Percentiles rank a stretch among this genome's conserved stretches.
Evolutionary conservation across 2,113 vertebrate genomes (phyloP).

Genomic region (Leucosticte australis): DNA sequence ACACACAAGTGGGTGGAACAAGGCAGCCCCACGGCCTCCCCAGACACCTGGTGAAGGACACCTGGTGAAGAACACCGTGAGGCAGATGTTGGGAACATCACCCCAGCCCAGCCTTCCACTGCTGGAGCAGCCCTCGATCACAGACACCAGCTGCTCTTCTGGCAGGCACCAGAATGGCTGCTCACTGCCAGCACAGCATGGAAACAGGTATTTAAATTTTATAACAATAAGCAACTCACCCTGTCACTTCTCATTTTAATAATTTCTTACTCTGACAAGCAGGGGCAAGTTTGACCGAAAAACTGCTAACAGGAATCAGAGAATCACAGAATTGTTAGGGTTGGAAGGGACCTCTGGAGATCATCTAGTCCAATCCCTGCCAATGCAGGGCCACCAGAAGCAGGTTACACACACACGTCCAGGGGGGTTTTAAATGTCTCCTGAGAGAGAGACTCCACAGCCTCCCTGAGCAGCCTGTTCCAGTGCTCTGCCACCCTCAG

Average conservation of each 20-base stretch:
- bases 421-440: background rate
- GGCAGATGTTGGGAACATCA: background rate
- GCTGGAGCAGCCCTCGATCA: accelerated
- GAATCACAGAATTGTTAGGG: background rate
- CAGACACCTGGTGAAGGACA: accelerated
- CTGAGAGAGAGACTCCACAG: background rate
- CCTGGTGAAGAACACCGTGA: accelerated
- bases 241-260: background rate
- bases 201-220: background rate
- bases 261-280: background rate
- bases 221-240: background rate
- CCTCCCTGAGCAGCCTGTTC: background rate
- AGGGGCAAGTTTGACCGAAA: background rate
- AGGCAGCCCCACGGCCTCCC: no score
- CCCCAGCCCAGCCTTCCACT: background rate
- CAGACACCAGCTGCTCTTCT: background rate
- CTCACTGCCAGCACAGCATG: accelerated
- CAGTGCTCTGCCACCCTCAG: background rate
- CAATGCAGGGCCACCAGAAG: background rate
- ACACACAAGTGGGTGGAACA: no score
- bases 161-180: background rate
- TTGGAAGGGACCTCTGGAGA: background rate
- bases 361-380: background rate
- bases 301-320: background rate
- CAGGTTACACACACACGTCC: background rate